Percentiles rank a stretch among this genome's conserved stretches.
Conservation (phyloP, 35 echinoderm and acorn worm genomes). For the Ptychodera flava region DNA sequence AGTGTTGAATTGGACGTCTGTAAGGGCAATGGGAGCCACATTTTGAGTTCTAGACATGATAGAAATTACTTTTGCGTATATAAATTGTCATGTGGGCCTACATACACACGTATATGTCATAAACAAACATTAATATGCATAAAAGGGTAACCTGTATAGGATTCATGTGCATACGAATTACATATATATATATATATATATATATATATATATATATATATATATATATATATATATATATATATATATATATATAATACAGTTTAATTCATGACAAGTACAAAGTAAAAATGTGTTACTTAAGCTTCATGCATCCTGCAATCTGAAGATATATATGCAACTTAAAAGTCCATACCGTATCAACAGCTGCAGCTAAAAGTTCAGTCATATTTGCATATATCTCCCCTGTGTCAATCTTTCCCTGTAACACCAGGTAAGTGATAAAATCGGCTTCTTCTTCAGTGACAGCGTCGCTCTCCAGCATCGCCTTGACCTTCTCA, state of each 20-base stretch:
- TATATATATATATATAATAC: neutral
- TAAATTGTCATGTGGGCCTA: neutral
- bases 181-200: neutral
- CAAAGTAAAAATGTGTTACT: too few relatives aligned
- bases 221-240: neutral
- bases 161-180: slow-evolving; percentile 2
- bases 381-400: slow-evolving; percentile 35
- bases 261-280: neutral
- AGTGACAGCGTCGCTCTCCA: neutral
- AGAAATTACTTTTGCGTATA: neutral
- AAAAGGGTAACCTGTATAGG: neutral
- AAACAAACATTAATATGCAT: neutral
- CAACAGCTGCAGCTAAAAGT: slow-evolving; percentile 16
- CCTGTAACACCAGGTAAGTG: slow-evolving; percentile 10
- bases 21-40: neutral
- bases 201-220: slow-evolving; percentile 2
- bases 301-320: too few relatives aligned
- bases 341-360: too few relatives aligned
- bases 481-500: neutral
- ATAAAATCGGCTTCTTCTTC: slow-evolving; percentile 22
- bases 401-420: slow-evolving; percentile 5
- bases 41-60: neutral
- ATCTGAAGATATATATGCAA: neutral
- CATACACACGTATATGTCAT: neutral
- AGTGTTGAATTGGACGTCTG: slow-evolving; percentile 4